A percentile compares a stretch with the other conserved stretches of the same genome.
Evolutionary conservation across 30 jellyfish, hydroid and myxozoan species (phyloP).

Genomic region (Cassiopea andromeda): DNA sequence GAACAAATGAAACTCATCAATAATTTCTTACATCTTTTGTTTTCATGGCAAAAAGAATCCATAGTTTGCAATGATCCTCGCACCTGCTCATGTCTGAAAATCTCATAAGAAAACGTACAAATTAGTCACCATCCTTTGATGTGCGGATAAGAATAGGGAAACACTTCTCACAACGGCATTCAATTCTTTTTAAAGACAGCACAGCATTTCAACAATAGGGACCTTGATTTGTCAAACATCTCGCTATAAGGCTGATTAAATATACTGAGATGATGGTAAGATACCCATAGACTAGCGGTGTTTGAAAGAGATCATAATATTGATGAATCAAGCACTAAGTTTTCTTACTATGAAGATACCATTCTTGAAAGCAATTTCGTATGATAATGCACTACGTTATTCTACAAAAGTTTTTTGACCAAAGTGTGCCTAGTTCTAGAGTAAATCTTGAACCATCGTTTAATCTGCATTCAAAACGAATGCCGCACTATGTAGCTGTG

Average conservation of each 20-base stretch:
- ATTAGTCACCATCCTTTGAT: conserved; percentile 25
- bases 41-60: conserved; percentile 17
- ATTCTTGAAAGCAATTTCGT: neutral
- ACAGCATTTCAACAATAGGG: neutral
- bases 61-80: conserved; percentile 5
- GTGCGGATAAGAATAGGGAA: neutral
- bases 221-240: neutral
- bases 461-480: too few relatives aligned
- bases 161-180: conserved; percentile 11
- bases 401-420: too few relatives aligned
- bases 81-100: conserved; percentile 47
- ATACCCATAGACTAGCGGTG: neutral
- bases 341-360: neutral
- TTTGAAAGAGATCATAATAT: neutral
- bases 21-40: conserved; percentile 55
- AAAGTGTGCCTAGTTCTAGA: too few relatives aligned
- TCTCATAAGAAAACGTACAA: conserved; percentile 14
- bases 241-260: neutral
- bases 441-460: too few relatives aligned
- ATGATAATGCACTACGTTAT: neutral
- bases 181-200: conserved; percentile 19
- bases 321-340: neutral
- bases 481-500: too few relatives aligned
- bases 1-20: conserved; percentile 49
- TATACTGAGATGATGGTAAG: neutral